Base-by-base conservation (phyloP, 2,113 vertebrate species). In the Dinomys branickii region DNA sequence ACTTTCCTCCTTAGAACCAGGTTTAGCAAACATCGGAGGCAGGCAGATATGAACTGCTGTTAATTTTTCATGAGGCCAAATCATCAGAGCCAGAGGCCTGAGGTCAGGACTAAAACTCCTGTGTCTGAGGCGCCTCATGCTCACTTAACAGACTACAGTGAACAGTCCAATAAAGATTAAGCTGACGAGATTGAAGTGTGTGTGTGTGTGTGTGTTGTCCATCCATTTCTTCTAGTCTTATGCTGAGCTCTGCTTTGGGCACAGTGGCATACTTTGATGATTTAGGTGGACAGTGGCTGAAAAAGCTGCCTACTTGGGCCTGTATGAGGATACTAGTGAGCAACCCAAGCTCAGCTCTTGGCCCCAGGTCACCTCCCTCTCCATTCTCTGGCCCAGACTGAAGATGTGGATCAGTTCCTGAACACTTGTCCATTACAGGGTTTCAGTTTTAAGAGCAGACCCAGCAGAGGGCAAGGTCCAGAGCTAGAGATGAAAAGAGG, bases 401-500 rank as follows among this genome's bases (percentile, higher is more conserved):
- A 91, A 63, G 50, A 50, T 22, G 1, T 86, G 61, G 65, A 61
- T 88, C 56, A 17, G 56, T 47, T 94, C 47, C 91, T 93, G 50
- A 19, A 58, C 41, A 16, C 38, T 77, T 61, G 26, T 95, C 84
- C 6, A 11, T 78, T 84, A 50, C 16, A 41, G 65, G 71, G 65
- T 89, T 91, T 77, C 26, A 9, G 47, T 86, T 94, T 92, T 50
- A 24, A 44, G 65, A 95, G 85, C 82, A 94, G 65, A 11, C 71
- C 1, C 6, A 89, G 50, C 44, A 83, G 59, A 69, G 73, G 59
- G 13, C 85, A 85, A 83, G 59, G 65, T 84, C 88, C 59, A 47
- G 41, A 41, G 91, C 85, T 78, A 92, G 91, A 59, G 73, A 78
- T 91, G 44, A 88, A 95, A 82, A 94, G 61, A 85, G 69, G 90